These are phyloP conservation scores for Etheostoma cragini DNA, from an alignment of 2,113 vertebrate genomes.

Conservation along the genomic window DNA sequence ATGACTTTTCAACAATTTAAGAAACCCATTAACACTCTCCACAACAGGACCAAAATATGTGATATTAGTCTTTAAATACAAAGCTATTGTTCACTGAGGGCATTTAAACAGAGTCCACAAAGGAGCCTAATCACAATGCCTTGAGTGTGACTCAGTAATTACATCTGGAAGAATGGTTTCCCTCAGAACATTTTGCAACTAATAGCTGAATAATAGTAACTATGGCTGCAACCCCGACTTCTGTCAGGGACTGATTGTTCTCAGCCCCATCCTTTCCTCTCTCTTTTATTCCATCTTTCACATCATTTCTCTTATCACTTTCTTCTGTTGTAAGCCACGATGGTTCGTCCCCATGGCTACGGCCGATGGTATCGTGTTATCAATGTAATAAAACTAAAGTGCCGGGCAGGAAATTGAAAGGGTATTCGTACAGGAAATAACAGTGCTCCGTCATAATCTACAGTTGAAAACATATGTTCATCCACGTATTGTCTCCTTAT, in stretches of 20 bases:
- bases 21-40: constrained; percentile 1
- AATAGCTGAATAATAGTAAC: constrained; percentile 64
- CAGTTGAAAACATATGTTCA: constrained; percentile 94
- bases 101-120: constrained; percentile 13
- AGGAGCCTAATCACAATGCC: constrained; percentile 5
- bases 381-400: constrained; percentile 88
- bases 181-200: constrained; percentile 39
- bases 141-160: constrained; percentile 15
- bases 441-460: constrained; percentile 97
- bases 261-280: constrained; percentile 42
- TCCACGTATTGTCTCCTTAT: constrained; percentile 86
- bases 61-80: constrained; percentile 16
- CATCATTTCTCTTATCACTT: constrained; percentile 74
- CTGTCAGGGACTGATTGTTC: constrained; percentile 65
- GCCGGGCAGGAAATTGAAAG: constrained; percentile 98
- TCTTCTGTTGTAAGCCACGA: constrained; percentile 73
- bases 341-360: constrained; percentile 80
- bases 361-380: constrained; percentile 88
- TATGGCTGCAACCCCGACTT: constrained; percentile 41
- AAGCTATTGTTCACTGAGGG: constrained; percentile 2
- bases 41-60: constrained; percentile 9
- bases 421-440: constrained; percentile 99
- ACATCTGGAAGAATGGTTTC: constrained; percentile 22
- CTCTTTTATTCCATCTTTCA: constrained; percentile 73
- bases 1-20: neutral